A percentile compares a stretch with the other conserved stretches of the same genome.
Conservation (phyloP, 2,113 vertebrate genomes). For the Eupsittula cactorum region DNA sequence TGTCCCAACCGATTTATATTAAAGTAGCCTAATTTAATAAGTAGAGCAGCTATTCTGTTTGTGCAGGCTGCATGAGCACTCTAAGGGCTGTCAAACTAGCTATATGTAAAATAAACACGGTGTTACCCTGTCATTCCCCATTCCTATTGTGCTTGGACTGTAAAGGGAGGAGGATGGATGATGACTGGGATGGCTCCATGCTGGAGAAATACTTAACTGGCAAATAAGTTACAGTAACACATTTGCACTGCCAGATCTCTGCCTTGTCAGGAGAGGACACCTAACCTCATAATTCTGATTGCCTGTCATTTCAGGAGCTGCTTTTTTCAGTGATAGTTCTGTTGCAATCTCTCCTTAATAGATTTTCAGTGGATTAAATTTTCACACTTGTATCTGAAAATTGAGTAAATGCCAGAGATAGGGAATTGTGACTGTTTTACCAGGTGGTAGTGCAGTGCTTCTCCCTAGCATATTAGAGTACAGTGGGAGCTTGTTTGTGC, state of each 20-base stretch:
- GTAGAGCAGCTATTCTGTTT: neutral
- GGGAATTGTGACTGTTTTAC: neutral
- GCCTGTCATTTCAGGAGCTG: neutral
- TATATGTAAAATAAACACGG: neutral
- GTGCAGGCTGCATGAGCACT: neutral
- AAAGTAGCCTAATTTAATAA: conserved; percentile 42
- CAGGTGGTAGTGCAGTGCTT: neutral
- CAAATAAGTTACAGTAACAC: neutral
- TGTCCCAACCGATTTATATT: conserved; percentile 12
- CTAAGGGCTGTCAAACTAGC: neutral
- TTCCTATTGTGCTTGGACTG: neutral
- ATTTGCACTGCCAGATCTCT: neutral
- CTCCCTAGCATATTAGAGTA: neutral
- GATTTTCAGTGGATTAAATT: neutral
- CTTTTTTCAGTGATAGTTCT: neutral
- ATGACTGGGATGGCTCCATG: neutral
- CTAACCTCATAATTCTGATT: neutral
- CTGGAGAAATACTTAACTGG: neutral
- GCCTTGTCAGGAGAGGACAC: neutral
- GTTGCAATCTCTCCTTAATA: neutral
- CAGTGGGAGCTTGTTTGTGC: neutral
- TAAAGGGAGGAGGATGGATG: neutral
- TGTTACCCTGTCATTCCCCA: neutral
- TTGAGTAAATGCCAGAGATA: neutral
- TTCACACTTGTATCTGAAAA: neutral